These are phyloP conservation scores for Pseudomyrmex sp. DNA, from an alignment of 1,140 invertebrate species.

Conservation along the genomic window DNA sequence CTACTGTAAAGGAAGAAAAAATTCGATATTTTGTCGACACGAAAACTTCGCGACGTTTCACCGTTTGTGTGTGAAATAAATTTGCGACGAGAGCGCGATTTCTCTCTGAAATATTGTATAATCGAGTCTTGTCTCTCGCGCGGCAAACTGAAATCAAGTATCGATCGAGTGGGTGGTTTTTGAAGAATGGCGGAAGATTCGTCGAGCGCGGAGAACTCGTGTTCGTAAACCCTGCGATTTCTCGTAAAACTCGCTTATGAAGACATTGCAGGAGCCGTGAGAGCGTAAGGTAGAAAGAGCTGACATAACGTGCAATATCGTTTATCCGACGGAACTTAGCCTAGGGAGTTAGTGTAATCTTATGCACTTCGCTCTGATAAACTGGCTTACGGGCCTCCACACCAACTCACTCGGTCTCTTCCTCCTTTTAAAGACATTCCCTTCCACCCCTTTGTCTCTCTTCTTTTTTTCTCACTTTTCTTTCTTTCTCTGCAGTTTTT, in stretches of 20 bases:
- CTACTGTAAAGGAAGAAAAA: neutral
- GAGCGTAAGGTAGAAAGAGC: slow-evolving; percentile 41
- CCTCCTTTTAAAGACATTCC: neutral
- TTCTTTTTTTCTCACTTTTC: neutral
- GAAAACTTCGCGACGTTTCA: too few relatives aligned
- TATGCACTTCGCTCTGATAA: slow-evolving; percentile 76
- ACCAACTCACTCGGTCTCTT: slow-evolving; percentile 37
- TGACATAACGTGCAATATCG: slow-evolving; percentile 75
- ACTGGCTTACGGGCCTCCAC: slow-evolving; percentile 71
- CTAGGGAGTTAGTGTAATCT: slow-evolving; percentile 75
- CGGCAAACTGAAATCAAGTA: neutral
- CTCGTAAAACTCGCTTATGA: slow-evolving; percentile 52
- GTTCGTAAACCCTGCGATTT: neutral
- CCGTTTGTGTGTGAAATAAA: too few relatives aligned
- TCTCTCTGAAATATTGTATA: neutral
- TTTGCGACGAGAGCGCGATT: too few relatives aligned
- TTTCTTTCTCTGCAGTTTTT: slow-evolving; percentile 4
- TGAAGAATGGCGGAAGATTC: neutral
- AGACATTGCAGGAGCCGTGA: slow-evolving; percentile 40
- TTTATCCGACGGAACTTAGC: slow-evolving; percentile 75
- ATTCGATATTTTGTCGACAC: neutral
- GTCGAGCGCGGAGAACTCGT: neutral
- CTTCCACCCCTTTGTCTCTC: neutral
- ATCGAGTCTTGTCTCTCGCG: neutral
- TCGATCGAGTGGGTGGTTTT: neutral